These are phyloP conservation scores for Episyrphus balteatus DNA, from an alignment of 1,140 invertebrate species.

Conservation along the genomic window DNA sequence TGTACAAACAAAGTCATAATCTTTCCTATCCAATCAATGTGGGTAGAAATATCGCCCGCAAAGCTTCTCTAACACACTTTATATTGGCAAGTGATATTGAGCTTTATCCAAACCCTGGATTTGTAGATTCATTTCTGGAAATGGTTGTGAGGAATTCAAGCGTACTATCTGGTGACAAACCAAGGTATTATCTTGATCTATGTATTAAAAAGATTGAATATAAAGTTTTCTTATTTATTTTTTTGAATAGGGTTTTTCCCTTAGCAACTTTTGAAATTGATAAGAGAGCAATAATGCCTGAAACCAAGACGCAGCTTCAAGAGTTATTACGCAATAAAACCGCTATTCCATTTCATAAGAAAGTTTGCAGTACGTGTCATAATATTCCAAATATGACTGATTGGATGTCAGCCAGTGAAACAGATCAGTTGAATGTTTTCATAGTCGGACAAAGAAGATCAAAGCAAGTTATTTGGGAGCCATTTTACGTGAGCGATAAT, in stretches of 20 bases:
- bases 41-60: conserved; percentile 70
- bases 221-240: neutral
- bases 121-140: conserved; percentile 17
- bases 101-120: conserved; percentile 66
- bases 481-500: conserved; percentile 78
- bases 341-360: conserved; percentile 81
- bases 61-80: conserved; percentile 67
- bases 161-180: conserved; percentile 22
- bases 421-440: conserved; percentile 57
- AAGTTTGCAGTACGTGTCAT: conserved; percentile 75
- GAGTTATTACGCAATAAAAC: conserved; percentile 56
- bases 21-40: conserved; percentile 80
- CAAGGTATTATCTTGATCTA: no score
- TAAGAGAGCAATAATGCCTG: conserved; percentile 41
- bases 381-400: conserved; percentile 68
- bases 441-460: conserved; percentile 64
- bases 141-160: conserved; percentile 58
- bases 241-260: conserved; percentile 16
- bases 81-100: conserved; percentile 80
- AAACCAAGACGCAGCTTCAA: conserved; percentile 57
- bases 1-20: conserved; percentile 65
- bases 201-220: neutral
- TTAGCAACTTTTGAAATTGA: conserved; percentile 27
- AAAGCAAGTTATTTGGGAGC: conserved; percentile 71
- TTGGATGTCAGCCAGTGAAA: conserved; percentile 56